phyloP scores from a whole-genome alignment of 64 coral and sea anemone species.

The Catalaphyllia jardinei region DNA sequence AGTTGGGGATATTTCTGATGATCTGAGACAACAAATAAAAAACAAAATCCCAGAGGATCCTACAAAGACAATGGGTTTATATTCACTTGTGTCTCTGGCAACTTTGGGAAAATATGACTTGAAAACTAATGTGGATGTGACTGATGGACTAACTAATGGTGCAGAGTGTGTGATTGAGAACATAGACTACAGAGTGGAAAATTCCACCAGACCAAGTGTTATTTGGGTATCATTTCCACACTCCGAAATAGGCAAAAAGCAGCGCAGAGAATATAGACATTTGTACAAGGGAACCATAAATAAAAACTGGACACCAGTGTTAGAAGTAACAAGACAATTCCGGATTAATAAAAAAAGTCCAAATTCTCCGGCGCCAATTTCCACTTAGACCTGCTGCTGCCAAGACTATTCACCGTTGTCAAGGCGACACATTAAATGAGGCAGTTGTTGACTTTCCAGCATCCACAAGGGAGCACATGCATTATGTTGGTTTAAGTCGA shows the following conservation, averaged over 20 bases:
- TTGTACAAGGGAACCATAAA: not conserved
- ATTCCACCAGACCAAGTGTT: not conserved
- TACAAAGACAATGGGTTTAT: no score
- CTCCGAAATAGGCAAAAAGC: not conserved
- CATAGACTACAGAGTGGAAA: conserved; percentile 23
- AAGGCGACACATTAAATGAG: no score
- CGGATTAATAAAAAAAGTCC: conserved; percentile 10
- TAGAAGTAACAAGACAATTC: conserved; percentile 6
- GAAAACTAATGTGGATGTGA: not conserved
- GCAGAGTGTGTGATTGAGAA: conserved; percentile 29
- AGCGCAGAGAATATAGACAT: conserved; percentile 19
- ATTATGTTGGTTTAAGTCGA: not conserved
- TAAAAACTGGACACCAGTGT: conserved; percentile 12
- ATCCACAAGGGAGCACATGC: no score
- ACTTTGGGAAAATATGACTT: conserved; percentile 26
- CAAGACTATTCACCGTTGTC: no score
- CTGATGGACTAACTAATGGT: conserved; percentile 26
- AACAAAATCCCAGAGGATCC: no score
- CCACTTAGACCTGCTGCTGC: no score
- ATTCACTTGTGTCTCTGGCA: not conserved
- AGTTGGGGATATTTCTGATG: not conserved
- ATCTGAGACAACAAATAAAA: no score
- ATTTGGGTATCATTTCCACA: conserved; percentile 36
- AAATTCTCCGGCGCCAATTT: no score
- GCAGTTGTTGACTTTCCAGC: no score